Evolutionary conservation across 2,888 invertebrate genomes (phyloP).

Genomic region (Netelia virgata): DNA sequence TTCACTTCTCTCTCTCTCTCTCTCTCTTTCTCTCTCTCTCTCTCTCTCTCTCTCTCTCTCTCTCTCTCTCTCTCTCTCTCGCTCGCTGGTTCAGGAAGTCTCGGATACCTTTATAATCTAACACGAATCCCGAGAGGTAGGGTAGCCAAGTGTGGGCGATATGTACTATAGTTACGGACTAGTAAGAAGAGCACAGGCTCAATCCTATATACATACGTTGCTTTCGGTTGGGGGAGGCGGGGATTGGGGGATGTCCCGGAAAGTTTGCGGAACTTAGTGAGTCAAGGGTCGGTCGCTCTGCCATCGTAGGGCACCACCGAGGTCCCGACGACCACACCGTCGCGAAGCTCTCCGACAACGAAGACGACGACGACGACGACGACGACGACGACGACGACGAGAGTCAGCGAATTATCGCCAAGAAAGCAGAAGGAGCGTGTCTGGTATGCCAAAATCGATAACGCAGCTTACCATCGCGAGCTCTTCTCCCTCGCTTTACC

Average conservation of each 20-base stretch:
- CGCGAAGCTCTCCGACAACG: constrained; percentile 46
- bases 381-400: constrained; percentile 50
- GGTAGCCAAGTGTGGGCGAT: constrained; percentile 25
- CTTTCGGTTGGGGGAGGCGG: not conserved
- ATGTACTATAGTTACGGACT: constrained; percentile 37
- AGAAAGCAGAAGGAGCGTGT: constrained; percentile 82
- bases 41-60: constrained; percentile 39
- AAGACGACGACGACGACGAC: constrained; percentile 52
- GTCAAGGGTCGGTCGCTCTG: constrained; percentile 68
- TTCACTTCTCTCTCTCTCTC: constrained; percentile 50
- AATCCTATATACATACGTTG: constrained; percentile 14
- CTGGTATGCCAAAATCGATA: constrained; percentile 83
- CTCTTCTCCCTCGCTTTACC: constrained; percentile 58
- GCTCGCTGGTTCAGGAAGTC: constrained; percentile 41
- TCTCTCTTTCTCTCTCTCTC: too few relatives aligned
- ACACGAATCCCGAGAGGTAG: constrained; percentile 58
- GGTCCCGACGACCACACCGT: constrained; percentile 48
- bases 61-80: constrained; percentile 10
- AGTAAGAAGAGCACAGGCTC: constrained; percentile 44
- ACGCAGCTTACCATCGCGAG: constrained; percentile 69
- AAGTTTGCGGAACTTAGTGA: constrained; percentile 69
- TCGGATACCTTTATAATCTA: constrained; percentile 64
- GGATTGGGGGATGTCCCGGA: constrained; percentile 34
- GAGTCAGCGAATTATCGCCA: constrained; percentile 81
- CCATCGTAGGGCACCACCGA: constrained; percentile 60